These are phyloP conservation scores for Anomalospiza imberbis DNA, from an alignment of 2,797 vertebrate species.

Conservation along the genomic window DNA sequence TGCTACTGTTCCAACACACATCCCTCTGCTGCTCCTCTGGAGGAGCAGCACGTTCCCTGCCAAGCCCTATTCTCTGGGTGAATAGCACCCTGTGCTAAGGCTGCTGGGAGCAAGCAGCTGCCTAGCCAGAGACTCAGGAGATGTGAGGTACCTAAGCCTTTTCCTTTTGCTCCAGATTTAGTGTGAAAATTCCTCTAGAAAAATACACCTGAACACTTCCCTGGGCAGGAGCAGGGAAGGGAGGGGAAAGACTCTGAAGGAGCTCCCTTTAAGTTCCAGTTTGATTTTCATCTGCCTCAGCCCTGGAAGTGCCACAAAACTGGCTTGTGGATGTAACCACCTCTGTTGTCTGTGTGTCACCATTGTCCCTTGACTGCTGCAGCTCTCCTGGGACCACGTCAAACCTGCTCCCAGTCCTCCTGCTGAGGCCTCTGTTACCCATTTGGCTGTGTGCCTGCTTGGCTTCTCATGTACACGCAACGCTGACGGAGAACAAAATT, in stretches of 20 bases:
- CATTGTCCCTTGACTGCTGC: background rate
- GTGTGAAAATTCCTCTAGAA: background rate
- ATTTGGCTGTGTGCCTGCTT: background rate
- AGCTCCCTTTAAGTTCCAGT: background rate
- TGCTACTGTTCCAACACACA: accelerated
- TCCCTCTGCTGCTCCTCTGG: background rate
- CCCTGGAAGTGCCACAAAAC: accelerated
- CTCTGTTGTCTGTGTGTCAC: accelerated
- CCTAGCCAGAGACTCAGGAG: background rate
- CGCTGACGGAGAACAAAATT: background rate
- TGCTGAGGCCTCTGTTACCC: background rate
- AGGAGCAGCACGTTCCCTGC: background rate
- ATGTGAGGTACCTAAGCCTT: background rate
- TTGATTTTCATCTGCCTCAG: background rate
- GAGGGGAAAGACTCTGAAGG: background rate
- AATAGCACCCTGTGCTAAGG: background rate
- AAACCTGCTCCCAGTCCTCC: background rate
- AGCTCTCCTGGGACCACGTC: background rate
- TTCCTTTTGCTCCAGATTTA: background rate
- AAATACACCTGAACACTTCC: background rate
- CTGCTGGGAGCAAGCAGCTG: background rate
- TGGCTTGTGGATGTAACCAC: background rate
- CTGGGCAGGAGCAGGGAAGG: background rate
- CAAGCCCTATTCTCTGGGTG: background rate
- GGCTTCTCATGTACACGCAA: background rate